A percentile compares a stretch with the other conserved stretches of the same genome.
Evolutionary conservation across 2,888 invertebrate species (phyloP).

Genomic region (Gandaritis pyraliata): DNA sequence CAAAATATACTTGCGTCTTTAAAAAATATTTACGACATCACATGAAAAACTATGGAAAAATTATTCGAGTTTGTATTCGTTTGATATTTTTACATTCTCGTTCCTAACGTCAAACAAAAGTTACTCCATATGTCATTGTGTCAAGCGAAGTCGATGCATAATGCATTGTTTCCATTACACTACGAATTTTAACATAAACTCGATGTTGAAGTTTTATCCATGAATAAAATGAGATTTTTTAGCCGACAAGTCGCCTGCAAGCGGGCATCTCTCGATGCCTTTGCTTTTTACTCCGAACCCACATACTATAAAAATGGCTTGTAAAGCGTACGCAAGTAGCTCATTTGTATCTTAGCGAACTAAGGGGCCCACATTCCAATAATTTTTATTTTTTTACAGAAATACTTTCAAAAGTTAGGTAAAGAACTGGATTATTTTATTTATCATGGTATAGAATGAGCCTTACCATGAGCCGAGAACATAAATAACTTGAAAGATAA

Average conservation of each 20-base stretch:
- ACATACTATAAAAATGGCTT: constrained; percentile 33
- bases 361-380: constrained; percentile 10
- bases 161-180: constrained; percentile 84
- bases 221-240: constrained; percentile 81
- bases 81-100: constrained; percentile 70
- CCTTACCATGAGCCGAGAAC: too few species aligned
- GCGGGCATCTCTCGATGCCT: constrained; percentile 48
- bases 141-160: constrained; percentile 73
- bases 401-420: too few species aligned
- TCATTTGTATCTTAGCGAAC: constrained; percentile 23
- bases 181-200: constrained; percentile 82
- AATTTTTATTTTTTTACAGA: neutral
- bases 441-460: too few species aligned
- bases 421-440: too few species aligned
- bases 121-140: constrained; percentile 81
- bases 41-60: constrained; percentile 70
- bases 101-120: constrained; percentile 75
- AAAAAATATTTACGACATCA: constrained; percentile 60
- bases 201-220: constrained; percentile 79
- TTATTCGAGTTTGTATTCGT: constrained; percentile 56
- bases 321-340: constrained; percentile 34
- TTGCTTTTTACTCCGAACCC: constrained; percentile 56
- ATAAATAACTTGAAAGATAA: neutral
- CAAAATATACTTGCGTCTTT: constrained; percentile 57
- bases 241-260: constrained; percentile 48